phyloP scores from a whole-genome alignment of 2,113 vertebrate genomes.

The Trogon melanurus region DNA sequence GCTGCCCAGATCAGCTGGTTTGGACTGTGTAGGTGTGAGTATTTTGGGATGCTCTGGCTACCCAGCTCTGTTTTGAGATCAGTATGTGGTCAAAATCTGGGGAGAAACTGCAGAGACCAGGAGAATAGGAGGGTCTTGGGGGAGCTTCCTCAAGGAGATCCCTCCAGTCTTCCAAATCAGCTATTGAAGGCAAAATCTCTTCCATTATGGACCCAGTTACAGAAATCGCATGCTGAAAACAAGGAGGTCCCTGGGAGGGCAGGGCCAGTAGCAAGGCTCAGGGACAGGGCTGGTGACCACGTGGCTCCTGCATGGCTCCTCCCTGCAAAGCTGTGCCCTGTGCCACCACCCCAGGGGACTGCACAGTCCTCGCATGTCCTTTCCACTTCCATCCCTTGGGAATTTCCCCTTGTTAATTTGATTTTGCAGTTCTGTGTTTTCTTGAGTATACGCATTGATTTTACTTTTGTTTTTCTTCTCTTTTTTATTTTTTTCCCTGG shows the following conservation, averaged over 20 bases:
- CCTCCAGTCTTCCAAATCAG: not conserved
- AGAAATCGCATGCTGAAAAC: rapidly evolving
- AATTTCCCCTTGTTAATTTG: not conserved
- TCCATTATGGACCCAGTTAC: not conserved
- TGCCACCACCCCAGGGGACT: not conserved
- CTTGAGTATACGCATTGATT: not conserved
- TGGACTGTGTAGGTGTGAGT: not conserved
- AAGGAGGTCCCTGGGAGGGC: not conserved
- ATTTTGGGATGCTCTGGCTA: not conserved
- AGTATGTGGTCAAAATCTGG: rapidly evolving
- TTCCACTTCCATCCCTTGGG: not conserved
- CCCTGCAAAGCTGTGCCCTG: not conserved
- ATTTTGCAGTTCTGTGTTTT: constrained; percentile 25
- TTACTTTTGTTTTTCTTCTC: not conserved
- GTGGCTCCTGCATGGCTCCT: rapidly evolving
- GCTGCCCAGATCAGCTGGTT: not conserved
- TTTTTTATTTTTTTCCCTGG: not conserved
- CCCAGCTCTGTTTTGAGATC: not conserved
- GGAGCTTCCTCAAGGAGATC: not conserved
- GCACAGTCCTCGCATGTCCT: not conserved
- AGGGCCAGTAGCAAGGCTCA: not conserved
- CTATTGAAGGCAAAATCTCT: not conserved
- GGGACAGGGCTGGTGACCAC: not conserved
- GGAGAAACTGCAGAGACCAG: not conserved
- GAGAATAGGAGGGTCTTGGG: not conserved